A percentile compares a stretch with the other conserved stretches of the same genome.
These are phyloP conservation scores for Brachyptera putata DNA, from an alignment of 2,888 invertebrate species.

Conservation along the genomic window DNA sequence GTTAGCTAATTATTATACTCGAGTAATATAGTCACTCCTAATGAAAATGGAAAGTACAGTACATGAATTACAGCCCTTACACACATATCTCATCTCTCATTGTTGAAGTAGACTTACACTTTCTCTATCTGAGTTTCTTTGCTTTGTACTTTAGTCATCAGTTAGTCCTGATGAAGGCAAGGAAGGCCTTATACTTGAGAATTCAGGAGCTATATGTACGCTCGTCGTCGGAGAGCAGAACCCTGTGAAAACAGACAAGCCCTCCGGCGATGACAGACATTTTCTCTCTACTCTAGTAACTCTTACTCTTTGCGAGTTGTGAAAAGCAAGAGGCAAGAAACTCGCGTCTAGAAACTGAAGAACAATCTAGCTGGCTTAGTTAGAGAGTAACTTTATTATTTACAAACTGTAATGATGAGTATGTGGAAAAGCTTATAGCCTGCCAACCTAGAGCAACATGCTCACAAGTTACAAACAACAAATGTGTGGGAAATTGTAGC, in stretches of 20 bases:
- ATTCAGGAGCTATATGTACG: background rate
- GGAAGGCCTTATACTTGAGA: background rate
- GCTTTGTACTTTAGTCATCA: constrained; percentile 3
- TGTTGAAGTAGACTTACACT: constrained; percentile 4
- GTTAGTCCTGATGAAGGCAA: background rate
- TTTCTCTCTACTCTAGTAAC: constrained; percentile 17
- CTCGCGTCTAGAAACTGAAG: constrained; percentile 6
- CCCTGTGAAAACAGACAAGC: background rate
- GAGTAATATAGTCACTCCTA: constrained; percentile 13
- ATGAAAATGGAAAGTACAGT: constrained; percentile 4
- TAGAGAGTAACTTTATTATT: constrained; percentile 20
- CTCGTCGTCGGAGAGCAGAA: background rate
- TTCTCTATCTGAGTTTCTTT: constrained; percentile 11
- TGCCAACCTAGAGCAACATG: too few relatives aligned
- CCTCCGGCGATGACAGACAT: constrained; percentile 14
- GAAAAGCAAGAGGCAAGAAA: constrained; percentile 10
- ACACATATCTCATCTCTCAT: background rate
- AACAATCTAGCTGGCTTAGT: constrained; percentile 13
- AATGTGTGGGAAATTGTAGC: too few relatives aligned
- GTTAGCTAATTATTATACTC: constrained; percentile 7
- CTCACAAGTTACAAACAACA: too few relatives aligned
- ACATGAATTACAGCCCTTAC: background rate
- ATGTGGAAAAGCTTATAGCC: background rate
- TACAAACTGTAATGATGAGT: constrained; percentile 15
- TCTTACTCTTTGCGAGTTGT: constrained; percentile 1